A percentile compares a stretch with the other conserved stretches of the same genome.
Conservation (phyloP, 2,888 invertebrate genomes). For the Platerodrilus igneus region DNA sequence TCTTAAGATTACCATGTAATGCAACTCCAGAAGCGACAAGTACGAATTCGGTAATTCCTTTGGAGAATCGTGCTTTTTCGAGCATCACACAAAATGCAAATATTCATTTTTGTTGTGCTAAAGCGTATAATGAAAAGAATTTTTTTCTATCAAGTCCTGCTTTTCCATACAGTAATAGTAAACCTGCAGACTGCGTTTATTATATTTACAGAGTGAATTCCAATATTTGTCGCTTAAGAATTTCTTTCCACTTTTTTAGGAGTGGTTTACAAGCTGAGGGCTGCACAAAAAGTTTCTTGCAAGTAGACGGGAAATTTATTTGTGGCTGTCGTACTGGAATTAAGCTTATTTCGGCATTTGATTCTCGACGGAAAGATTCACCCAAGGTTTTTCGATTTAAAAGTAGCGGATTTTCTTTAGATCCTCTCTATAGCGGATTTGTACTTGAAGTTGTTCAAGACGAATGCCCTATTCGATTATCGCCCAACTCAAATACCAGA, state of each 20-base stretch:
- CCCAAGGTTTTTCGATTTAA: slow-evolving; percentile 49
- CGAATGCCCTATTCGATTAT: slow-evolving; percentile 47
- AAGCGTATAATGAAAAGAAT: slow-evolving; percentile 45
- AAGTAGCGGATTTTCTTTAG: slow-evolving; percentile 45
- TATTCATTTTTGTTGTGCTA: slow-evolving; percentile 48
- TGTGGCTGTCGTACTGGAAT: slow-evolving; percentile 55
- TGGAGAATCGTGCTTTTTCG: neutral
- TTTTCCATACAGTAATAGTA: slow-evolving; percentile 50
- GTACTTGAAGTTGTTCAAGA: slow-evolving; percentile 55
- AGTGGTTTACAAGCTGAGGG: slow-evolving; percentile 44
- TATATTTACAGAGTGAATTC: slow-evolving; percentile 49
- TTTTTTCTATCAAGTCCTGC: slow-evolving; percentile 55
- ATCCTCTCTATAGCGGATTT: slow-evolving; percentile 50
- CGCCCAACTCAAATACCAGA: slow-evolving; percentile 14
- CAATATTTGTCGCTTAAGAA: slow-evolving; percentile 51
- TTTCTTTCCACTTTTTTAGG: slow-evolving; percentile 55
- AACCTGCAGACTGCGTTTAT: slow-evolving; percentile 50
- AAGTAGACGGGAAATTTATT: slow-evolving; percentile 54
- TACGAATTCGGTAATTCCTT: neutral
- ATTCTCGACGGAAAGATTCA: slow-evolving; percentile 39
- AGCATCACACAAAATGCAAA: neutral
- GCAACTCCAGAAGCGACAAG: slow-evolving; percentile 4
- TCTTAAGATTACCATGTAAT: slow-evolving; percentile 44
- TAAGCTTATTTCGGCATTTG: slow-evolving; percentile 42
- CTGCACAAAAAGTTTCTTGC: slow-evolving; percentile 52